Evolutionary conservation across 2,888 invertebrate genomes (phyloP).

Genomic region (Drosophila mercatorum): DNA sequence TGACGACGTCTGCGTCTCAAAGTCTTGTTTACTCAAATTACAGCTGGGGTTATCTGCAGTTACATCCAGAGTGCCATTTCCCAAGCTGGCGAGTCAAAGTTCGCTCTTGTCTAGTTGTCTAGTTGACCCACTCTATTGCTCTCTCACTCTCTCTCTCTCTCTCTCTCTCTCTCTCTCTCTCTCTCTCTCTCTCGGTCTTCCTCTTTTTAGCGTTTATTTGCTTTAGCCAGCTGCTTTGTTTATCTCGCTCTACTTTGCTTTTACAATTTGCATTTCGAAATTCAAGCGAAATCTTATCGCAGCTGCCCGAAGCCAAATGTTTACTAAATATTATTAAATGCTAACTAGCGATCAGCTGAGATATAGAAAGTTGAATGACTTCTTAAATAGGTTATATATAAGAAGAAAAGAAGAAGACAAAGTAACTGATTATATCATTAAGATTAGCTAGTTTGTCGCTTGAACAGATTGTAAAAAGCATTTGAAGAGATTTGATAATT

Average conservation of each 20-base stretch:
- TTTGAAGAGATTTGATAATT: background rate
- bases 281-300: conserved; percentile 33
- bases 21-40: conserved; percentile 76
- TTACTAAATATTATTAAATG: conserved; percentile 27
- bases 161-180: background rate
- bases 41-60: conserved; percentile 61
- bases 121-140: conserved; percentile 49
- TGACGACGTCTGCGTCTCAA: conserved; percentile 45
- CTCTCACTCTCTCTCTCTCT: background rate
- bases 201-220: conserved; percentile 28
- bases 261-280: conserved; percentile 52
- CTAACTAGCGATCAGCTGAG: conserved; percentile 38
- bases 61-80: conserved; percentile 48
- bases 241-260: conserved; percentile 44
- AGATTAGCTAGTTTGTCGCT: background rate
- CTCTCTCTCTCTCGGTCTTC: background rate
- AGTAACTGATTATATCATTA: background rate
- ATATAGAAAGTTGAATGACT: conserved; percentile 39
- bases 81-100: conserved; percentile 29
- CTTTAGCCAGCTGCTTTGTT: conserved; percentile 29
- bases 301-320: conserved; percentile 7
- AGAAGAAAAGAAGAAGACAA: background rate
- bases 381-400: conserved; percentile 5
- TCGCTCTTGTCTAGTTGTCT: conserved; percentile 43
- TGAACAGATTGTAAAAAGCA: background rate